Evolutionary conservation across 2,888 invertebrate species (phyloP).

Genomic region (Napeogenes inachia): DNA sequence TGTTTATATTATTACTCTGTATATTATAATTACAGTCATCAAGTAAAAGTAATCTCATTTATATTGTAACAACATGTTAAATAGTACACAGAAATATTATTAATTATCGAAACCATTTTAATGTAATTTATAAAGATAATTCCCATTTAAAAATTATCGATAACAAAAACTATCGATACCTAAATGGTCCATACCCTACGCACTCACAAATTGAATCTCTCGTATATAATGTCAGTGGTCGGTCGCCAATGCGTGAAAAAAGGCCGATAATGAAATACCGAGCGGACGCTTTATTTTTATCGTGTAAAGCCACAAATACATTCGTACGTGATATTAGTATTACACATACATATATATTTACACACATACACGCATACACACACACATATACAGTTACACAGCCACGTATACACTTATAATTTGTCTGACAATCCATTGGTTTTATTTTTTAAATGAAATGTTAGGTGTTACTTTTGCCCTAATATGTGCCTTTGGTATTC

Average conservation of each 20-base stretch:
- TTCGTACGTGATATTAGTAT: background rate
- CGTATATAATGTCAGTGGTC: slow-evolving; percentile 33
- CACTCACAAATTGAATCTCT: slow-evolving; percentile 33
- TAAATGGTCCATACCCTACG: slow-evolving; percentile 25
- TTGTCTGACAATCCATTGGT: too few species aligned
- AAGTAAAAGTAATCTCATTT: too few species aligned
- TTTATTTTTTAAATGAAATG: too few species aligned
- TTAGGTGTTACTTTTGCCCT: too few species aligned
- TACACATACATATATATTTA: background rate
- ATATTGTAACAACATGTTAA: background rate
- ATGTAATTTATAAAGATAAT: background rate
- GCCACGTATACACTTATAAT: too few species aligned
- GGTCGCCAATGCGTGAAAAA: slow-evolving; percentile 36
- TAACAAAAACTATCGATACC: slow-evolving; percentile 10
- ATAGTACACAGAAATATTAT: background rate
- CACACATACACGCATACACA: background rate
- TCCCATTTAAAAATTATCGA: background rate
- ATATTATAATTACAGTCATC: too few species aligned
- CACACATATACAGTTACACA: too few species aligned
- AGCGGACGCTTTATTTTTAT: slow-evolving; percentile 23
- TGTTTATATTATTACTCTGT: too few species aligned
- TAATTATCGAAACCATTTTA: background rate
- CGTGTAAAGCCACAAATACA: slow-evolving; percentile 4
- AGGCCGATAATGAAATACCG: slow-evolving; percentile 35
- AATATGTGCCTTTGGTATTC: too few species aligned